phyloP scores from a whole-genome alignment of 2,888 invertebrate genomes.

The Lasius fuliginosus region DNA sequence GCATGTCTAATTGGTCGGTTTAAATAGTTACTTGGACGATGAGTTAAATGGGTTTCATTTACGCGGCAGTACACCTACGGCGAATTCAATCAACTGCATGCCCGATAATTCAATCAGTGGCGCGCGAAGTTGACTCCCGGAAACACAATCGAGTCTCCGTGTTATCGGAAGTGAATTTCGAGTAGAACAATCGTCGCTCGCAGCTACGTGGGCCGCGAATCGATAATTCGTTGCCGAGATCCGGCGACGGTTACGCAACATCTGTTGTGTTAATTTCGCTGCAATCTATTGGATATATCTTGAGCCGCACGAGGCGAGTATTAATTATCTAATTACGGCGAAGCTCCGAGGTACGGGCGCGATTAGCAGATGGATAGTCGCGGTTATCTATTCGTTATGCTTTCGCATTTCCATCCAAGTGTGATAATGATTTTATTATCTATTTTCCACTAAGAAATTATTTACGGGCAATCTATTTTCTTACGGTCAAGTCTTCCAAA shows the following conservation, averaged over 20 bases:
- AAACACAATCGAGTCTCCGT: constrained; percentile 66
- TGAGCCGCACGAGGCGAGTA: constrained; percentile 37
- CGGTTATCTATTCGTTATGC: constrained; percentile 27
- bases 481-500: background rate
- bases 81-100: constrained; percentile 56
- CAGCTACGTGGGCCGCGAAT: constrained; percentile 46
- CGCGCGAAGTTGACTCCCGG: constrained; percentile 62
- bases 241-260: constrained; percentile 48
- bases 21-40: constrained; percentile 55
- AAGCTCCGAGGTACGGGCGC: constrained; percentile 20
- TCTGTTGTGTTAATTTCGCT: constrained; percentile 50
- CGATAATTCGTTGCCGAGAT: constrained; percentile 64
- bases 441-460: background rate
- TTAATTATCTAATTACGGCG: constrained; percentile 49
- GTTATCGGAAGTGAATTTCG: constrained; percentile 63
- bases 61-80: constrained; percentile 53
- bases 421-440: background rate
- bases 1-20: constrained; percentile 23
- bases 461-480: background rate
- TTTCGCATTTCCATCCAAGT: background rate
- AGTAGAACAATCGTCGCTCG: constrained; percentile 60
- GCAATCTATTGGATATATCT: constrained; percentile 41
- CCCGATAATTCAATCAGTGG: constrained; percentile 71
- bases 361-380: constrained; percentile 34
- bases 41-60: constrained; percentile 48